phyloP scores from a whole-genome alignment of 2,113 vertebrate genomes.

The Istiophorus platypterus region DNA sequence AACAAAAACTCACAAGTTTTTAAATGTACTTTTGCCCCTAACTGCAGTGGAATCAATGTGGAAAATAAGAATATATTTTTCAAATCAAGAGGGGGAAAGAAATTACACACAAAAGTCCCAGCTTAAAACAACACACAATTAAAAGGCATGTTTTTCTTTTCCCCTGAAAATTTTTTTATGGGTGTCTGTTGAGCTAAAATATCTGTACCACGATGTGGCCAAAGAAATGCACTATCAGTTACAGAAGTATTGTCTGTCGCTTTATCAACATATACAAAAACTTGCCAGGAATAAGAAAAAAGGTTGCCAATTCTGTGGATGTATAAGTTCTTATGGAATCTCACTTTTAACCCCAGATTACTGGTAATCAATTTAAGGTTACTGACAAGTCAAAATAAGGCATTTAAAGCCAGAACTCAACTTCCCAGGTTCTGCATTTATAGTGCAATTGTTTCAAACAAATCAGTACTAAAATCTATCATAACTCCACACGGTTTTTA shows the following conservation, averaged over 20 bases:
- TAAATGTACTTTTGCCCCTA: slow-evolving; percentile 21
- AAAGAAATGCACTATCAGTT: slow-evolving; percentile 9
- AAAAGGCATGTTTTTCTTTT: neutral
- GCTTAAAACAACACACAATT: slow-evolving; percentile 28
- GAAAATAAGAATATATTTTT: slow-evolving; percentile 38
- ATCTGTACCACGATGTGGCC: slow-evolving; percentile 8
- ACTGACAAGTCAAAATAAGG: slow-evolving; percentile 10
- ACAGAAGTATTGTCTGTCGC: neutral
- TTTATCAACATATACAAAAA: slow-evolving; percentile 11
- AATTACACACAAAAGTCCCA: slow-evolving; percentile 23
- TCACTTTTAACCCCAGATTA: neutral
- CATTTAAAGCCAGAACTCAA: slow-evolving; percentile 26
- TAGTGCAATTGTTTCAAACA: slow-evolving; percentile 40
- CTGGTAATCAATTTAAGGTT: neutral
- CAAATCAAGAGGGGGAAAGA: slow-evolving; percentile 9
- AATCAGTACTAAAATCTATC: neutral
- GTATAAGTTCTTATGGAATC: neutral
- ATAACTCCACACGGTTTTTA: neutral
- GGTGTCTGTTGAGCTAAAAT: slow-evolving; percentile 32
- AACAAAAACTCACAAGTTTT: slow-evolving; percentile 16
- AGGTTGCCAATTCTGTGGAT: neutral
- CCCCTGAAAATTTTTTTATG: slow-evolving; percentile 13
- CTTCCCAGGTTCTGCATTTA: slow-evolving; percentile 4
- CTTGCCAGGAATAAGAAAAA: neutral
- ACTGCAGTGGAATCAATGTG: slow-evolving; percentile 22